A percentile compares a stretch with the other conserved stretches of the same genome.
phyloP scores from a whole-genome alignment of 2,113 vertebrate species.

The Corythoichthys haematopterus region DNA sequence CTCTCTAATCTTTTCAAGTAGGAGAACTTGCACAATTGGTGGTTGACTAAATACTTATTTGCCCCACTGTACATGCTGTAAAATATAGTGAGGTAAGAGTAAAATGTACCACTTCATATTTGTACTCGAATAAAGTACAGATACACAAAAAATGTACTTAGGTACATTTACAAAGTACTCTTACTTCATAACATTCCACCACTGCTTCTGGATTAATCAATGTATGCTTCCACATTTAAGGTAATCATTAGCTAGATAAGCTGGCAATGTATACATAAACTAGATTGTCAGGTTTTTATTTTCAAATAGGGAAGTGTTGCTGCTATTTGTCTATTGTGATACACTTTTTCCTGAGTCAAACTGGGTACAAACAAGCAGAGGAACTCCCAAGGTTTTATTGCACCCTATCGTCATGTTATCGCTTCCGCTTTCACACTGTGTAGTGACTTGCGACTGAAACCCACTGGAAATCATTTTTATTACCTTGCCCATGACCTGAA shows the following conservation, averaged over 20 bases:
- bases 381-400: conserved; percentile 17
- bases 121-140: too few species aligned
- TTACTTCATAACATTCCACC: too few species aligned
- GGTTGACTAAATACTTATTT: too few species aligned
- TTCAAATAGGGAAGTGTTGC: not conserved
- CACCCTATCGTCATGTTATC: conserved; percentile 17
- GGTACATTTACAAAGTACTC: too few species aligned
- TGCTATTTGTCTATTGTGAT: not conserved
- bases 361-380: conserved; percentile 8
- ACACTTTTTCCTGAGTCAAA: conserved; percentile 23
- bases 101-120: too few species aligned
- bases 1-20: too few species aligned
- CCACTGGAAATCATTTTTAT: not conserved
- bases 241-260: not conserved
- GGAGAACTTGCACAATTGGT: too few species aligned
- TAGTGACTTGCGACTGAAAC: conserved; percentile 22
- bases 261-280: not conserved
- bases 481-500: conserved; percentile 1
- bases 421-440: conserved; percentile 15
- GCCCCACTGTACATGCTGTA: too few species aligned
- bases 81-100: too few species aligned
- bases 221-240: not conserved
- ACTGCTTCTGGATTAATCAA: too few species aligned
- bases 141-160: too few species aligned
- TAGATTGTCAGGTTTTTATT: not conserved